phyloP scores from a whole-genome alignment of 64 coral and sea anemone genomes.

The Hydrozoanthus tunicans region DNA sequence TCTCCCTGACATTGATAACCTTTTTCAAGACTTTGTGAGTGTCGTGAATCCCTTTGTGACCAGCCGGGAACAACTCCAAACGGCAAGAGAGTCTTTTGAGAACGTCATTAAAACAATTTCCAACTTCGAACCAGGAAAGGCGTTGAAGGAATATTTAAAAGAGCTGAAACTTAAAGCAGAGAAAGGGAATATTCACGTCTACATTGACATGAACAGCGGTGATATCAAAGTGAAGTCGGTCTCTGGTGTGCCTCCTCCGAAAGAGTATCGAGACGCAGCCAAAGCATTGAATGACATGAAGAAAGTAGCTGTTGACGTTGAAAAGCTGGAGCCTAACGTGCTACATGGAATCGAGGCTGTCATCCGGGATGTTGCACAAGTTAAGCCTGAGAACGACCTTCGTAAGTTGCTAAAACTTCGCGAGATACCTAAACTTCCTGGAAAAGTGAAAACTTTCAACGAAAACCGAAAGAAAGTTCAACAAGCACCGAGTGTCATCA shows the following conservation, averaged over 20 bases:
- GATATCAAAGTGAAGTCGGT: slow-evolving; percentile 79
- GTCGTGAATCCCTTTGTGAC: slow-evolving; percentile 68
- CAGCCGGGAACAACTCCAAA: slow-evolving; percentile 73
- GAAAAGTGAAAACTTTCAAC: slow-evolving; percentile 83
- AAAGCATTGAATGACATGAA: slow-evolving; percentile 67
- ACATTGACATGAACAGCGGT: slow-evolving; percentile 65
- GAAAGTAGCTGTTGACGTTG: slow-evolving; percentile 39
- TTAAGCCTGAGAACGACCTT: slow-evolving; percentile 69
- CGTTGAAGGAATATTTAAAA: slow-evolving; percentile 74
- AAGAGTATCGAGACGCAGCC: slow-evolving; percentile 74
- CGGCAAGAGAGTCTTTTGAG: slow-evolving; percentile 77
- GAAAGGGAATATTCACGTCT: slow-evolving; percentile 82
- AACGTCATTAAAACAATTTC: slow-evolving; percentile 64
- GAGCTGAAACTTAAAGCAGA: slow-evolving; percentile 84
- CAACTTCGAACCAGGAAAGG: slow-evolving; percentile 70
- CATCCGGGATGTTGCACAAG: slow-evolving; percentile 40
- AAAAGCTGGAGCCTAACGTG: slow-evolving; percentile 72
- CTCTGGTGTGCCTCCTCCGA: slow-evolving; percentile 74
- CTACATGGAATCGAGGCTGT: slow-evolving; percentile 60
- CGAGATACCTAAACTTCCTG: slow-evolving; percentile 65
- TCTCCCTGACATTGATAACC: slow-evolving; percentile 72
- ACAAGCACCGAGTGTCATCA: slow-evolving; percentile 70
- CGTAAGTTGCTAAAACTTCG: slow-evolving; percentile 61
- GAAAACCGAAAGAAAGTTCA: slow-evolving; percentile 84
- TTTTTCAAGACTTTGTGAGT: slow-evolving; percentile 68